A percentile compares a stretch with the other conserved stretches of the same genome.
Conservation (phyloP, 2,888 invertebrate species). For the Drosophila mettleri region DNA sequence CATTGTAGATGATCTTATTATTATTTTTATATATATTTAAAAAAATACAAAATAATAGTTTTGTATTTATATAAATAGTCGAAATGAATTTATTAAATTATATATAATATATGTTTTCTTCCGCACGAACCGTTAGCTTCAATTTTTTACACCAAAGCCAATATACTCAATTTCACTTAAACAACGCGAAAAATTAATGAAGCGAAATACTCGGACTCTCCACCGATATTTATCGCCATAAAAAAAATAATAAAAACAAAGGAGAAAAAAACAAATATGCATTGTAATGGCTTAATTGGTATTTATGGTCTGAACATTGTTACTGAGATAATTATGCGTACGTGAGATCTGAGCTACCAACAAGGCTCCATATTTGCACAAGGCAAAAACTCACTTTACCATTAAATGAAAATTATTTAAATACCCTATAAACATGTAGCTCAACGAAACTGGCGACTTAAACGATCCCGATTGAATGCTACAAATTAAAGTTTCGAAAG, state of each 20-base stretch:
- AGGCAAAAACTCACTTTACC: slow-evolving; percentile 26
- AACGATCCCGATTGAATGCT: too few species aligned
- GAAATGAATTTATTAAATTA: not conserved
- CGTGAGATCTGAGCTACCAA: slow-evolving; percentile 49
- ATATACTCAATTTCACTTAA: not conserved
- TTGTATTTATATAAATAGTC: too few species aligned
- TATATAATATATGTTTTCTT: too few species aligned
- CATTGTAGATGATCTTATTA: too few species aligned
- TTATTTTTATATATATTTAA: too few species aligned
- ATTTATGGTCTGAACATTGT: slow-evolving; percentile 56
- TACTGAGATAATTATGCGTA: slow-evolving; percentile 39
- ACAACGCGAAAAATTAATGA: slow-evolving; percentile 27
- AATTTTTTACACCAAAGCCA: not conserved
- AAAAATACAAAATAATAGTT: too few species aligned
- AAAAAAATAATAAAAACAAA: slow-evolving; percentile 30
- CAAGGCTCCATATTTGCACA: slow-evolving; percentile 36
- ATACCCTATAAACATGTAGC: not conserved
- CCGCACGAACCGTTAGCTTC: not conserved
- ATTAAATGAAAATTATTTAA: not conserved
- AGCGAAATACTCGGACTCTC: slow-evolving; percentile 38
- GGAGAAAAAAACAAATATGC: slow-evolving; percentile 30
- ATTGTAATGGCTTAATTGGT: slow-evolving; percentile 74
- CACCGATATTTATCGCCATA: slow-evolving; percentile 40
- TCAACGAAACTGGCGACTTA: too few species aligned
- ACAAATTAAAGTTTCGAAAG: too few species aligned